Percentiles rank a stretch among this genome's conserved stretches.
phyloP scores from a whole-genome alignment of 2,113 vertebrate species.

The Myodes glareolus region DNA sequence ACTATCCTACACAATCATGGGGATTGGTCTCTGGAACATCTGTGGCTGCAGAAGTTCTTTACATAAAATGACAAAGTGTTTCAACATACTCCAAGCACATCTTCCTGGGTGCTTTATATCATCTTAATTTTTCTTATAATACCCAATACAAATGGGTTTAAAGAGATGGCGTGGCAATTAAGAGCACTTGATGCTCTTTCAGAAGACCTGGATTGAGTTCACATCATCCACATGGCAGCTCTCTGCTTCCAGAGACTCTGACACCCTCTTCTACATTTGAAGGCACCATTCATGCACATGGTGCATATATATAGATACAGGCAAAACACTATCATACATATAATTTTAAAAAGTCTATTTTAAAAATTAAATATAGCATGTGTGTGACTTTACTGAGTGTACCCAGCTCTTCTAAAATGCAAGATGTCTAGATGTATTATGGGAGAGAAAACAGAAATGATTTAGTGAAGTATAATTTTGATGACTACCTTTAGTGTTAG shows the following conservation, averaged over 20 bases:
- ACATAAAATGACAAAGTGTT: background rate
- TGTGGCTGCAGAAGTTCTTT: background rate
- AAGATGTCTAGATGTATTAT: background rate
- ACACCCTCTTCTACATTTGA: background rate
- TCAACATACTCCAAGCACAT: background rate
- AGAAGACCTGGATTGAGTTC: background rate
- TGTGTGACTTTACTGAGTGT: background rate
- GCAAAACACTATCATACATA: background rate
- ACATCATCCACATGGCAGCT: background rate
- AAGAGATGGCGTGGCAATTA: background rate
- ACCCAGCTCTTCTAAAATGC: background rate
- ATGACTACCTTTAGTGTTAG: background rate
- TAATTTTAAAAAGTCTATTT: background rate
- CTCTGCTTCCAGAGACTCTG: background rate
- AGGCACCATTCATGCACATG: background rate
- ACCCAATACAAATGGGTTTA: background rate
- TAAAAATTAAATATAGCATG: background rate
- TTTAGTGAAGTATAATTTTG: background rate
- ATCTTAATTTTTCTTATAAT: background rate
- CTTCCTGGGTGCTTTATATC: background rate
- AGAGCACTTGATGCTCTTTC: background rate
- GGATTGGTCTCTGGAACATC: background rate
- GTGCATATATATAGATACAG: too few species aligned
- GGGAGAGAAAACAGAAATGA: background rate
- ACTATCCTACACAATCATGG: background rate